These are phyloP conservation scores for Phyllotreta striolata DNA, from an alignment of 2,888 invertebrate genomes.

Conservation along the genomic window DNA sequence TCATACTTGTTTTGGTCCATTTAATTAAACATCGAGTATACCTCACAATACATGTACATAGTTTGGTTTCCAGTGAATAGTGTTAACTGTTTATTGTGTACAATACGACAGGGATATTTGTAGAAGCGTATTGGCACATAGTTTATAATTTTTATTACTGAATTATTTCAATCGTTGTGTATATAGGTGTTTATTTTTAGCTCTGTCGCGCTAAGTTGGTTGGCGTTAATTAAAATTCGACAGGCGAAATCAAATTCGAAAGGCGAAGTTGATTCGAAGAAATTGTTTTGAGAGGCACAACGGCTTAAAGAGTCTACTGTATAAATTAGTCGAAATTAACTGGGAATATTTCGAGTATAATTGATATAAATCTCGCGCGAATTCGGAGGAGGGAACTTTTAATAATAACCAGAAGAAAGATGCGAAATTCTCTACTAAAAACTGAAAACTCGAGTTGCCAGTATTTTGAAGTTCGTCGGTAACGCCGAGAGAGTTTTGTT, in stretches of 20 bases:
- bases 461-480: conserved; percentile 25
- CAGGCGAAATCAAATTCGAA: background rate
- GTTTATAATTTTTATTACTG: too few species aligned
- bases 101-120: too few species aligned
- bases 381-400: conserved; percentile 35
- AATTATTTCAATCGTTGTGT: too few species aligned
- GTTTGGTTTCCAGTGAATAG: too few species aligned
- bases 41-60: too few species aligned
- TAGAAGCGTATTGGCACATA: too few species aligned
- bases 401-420: conserved; percentile 39
- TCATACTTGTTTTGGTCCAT: too few species aligned
- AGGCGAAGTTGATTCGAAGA: background rate
- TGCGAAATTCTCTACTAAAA: conserved; percentile 27
- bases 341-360: conserved; percentile 39
- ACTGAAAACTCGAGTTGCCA: conserved; percentile 13
- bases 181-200: too few species aligned
- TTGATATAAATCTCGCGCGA: conserved; percentile 44
- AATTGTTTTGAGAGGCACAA: background rate
- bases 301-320: conserved; percentile 4
- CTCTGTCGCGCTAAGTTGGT: too few species aligned
- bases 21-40: too few species aligned
- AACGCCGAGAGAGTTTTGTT: conserved; percentile 22
- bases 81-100: too few species aligned
- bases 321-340: conserved; percentile 40
- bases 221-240: too few species aligned